Conservation (phyloP, 1,140 invertebrate genomes). For the Odontomachus brunneus region DNA sequence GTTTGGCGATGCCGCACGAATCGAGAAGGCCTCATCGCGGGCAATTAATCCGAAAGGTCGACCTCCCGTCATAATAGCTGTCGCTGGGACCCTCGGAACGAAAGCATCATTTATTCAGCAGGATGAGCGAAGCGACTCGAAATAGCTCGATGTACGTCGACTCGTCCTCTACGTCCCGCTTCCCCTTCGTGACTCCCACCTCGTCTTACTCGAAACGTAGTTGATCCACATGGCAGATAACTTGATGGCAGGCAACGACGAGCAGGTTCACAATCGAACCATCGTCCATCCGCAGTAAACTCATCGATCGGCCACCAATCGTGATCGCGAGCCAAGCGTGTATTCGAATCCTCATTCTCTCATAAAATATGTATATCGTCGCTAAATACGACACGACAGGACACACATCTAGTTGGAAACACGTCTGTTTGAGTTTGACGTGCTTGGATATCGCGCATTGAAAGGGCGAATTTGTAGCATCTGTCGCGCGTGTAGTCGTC, state of each 20-base stretch:
- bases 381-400: too few species aligned
- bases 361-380: too few species aligned
- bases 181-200: not conserved
- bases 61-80: conserved; percentile 38
- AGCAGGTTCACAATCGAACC: conserved; percentile 67
- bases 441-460: not conserved
- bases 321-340: too few species aligned
- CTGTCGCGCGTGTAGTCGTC: conserved; percentile 10
- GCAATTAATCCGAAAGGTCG: conserved; percentile 59
- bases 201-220: not conserved
- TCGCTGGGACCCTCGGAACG: conserved; percentile 17
- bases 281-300: conserved; percentile 65
- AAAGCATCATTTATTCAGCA: conserved; percentile 65
- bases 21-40: conserved; percentile 34
- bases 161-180: conserved; percentile 24
- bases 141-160: conserved; percentile 49
- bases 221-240: conserved; percentile 20
- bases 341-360: too few species aligned
- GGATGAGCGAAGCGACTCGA: conserved; percentile 46
- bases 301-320: too few species aligned
- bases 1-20: conserved; percentile 9
- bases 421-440: too few species aligned
- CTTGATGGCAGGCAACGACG: conserved; percentile 48
- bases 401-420: too few species aligned
- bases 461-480: not conserved